These are phyloP conservation scores for Trichomalopsis sarcophagae DNA, from an alignment of 1,140 invertebrate species.

Conservation along the genomic window DNA sequence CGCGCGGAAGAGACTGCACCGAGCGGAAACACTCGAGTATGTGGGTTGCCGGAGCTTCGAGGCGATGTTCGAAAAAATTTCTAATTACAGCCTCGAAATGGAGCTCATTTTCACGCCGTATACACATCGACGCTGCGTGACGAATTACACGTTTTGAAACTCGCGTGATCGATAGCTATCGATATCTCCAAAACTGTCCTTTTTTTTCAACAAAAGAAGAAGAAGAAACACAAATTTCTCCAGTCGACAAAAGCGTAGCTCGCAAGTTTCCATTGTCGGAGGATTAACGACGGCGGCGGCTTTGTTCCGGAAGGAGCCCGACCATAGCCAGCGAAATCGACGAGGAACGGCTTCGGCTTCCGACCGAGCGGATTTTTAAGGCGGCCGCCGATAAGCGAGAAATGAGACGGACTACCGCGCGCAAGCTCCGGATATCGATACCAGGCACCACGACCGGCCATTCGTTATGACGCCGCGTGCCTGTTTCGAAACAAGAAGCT, in stretches of 20 bases:
- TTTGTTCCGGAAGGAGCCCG: background rate
- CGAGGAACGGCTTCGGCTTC: background rate
- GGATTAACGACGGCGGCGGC: slow-evolving; percentile 2
- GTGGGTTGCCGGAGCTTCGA: too few species aligned
- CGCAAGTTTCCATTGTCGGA: background rate
- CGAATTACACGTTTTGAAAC: slow-evolving; percentile 54
- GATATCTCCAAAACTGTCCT: too few species aligned
- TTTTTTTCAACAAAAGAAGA: background rate
- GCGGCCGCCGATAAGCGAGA: background rate
- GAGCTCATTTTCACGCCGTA: too few species aligned
- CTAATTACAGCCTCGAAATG: too few species aligned
- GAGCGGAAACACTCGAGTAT: too few species aligned
- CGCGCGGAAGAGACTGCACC: background rate
- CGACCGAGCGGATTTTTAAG: background rate
- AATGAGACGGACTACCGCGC: background rate
- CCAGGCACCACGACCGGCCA: background rate
- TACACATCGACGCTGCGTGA: slow-evolving; percentile 43
- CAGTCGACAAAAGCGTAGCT: background rate
- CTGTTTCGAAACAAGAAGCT: background rate
- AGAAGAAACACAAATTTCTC: background rate
- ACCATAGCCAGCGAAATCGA: background rate
- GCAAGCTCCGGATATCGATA: background rate
- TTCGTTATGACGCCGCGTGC: background rate
- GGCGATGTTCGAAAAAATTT: too few species aligned
- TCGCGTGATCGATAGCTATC: too few species aligned